Evolutionary conservation across 2,888 invertebrate genomes (phyloP), one percentile per base, ranked within the genome.

Genomic region (Belgica antarctica): DNA sequence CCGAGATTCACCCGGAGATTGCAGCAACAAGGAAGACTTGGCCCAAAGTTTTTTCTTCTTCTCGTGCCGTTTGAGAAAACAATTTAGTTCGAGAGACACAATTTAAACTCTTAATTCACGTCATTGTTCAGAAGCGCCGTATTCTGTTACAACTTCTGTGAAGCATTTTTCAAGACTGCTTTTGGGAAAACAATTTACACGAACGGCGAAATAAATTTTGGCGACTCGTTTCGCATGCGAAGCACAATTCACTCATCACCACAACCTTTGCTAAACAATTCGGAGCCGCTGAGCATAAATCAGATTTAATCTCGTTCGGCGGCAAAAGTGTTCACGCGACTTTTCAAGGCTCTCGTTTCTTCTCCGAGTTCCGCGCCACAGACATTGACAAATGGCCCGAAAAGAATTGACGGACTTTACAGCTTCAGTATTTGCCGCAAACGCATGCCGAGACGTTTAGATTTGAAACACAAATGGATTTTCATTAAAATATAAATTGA

Each of bases 181-280:
- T 52, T 52, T 52, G 12, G 52, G 52, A 2, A n/a, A 52, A 52
- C 52, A 52, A 19, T 52, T 52, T n/a, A 17, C 52, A 12, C n/a
- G n/a, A n/a, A n/a, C n/a, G 22, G 52, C 4, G 19, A 17, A 17
- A 22, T 52, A 19, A 52, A 52, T 52, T 22, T 52, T 22, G 5
- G 5, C 52, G 19, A 12, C 22, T 52, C 52, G 22, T 52, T 52
- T 52, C 22, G 22, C 22, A 52, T 52, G 17, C 52, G 52, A 52
- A 22, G 17, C 52, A 52, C 19, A 52, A 22, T 19, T 52, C 22
- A 22, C 52, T 52, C 52, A 52, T 4, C 52, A 34, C 19, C 17
- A 22, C 52, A 3, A 17, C 22, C 2, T 1, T 52, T 52, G 41
- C 10, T n/a, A n/a, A n/a, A n/a, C n/a, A n/a, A n/a, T n/a, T 41